Conservation (phyloP, 1,140 invertebrate genomes). For the Antheraea pernyi region DNA sequence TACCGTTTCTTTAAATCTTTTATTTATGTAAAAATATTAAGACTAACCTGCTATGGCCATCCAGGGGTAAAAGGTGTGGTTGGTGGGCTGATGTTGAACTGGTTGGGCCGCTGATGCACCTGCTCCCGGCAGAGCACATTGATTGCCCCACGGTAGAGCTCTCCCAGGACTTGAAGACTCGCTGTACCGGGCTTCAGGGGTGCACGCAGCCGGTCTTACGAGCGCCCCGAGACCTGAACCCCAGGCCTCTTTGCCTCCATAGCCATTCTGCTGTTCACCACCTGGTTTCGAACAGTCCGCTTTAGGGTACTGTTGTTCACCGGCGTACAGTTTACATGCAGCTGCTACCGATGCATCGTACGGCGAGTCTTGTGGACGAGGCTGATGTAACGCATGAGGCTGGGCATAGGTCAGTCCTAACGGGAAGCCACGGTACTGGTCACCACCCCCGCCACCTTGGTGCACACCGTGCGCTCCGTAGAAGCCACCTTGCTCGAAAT, state of each 20-base stretch:
- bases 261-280: slow-evolving; percentile 83
- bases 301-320: slow-evolving; percentile 84
- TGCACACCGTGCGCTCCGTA: slow-evolving; percentile 93
- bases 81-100: slow-evolving; percentile 92
- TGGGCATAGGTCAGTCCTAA: slow-evolving; percentile 92
- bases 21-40: background rate
- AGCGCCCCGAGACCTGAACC: slow-evolving; percentile 82
- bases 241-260: slow-evolving; percentile 86
- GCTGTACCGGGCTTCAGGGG: slow-evolving; percentile 90
- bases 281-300: slow-evolving; percentile 81
- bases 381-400: slow-evolving; percentile 88
- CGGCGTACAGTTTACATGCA: slow-evolving; percentile 90
- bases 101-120: slow-evolving; percentile 89
- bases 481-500: slow-evolving; percentile 96
- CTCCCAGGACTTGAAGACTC: slow-evolving; percentile 86
- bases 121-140: slow-evolving; percentile 88
- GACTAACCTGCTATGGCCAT: slow-evolving; percentile 98
- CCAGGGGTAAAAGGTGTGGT: slow-evolving; percentile 98
- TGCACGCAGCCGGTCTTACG: slow-evolving; percentile 89
- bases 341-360: slow-evolving; percentile 94
- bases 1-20: background rate
- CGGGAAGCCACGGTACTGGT: slow-evolving; percentile 90
- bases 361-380: slow-evolving; percentile 91
- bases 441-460: slow-evolving; percentile 83
- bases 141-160: slow-evolving; percentile 86